Evolutionary conservation across 1,140 invertebrate genomes (phyloP).

Genomic region (Sycobia sp.): DNA sequence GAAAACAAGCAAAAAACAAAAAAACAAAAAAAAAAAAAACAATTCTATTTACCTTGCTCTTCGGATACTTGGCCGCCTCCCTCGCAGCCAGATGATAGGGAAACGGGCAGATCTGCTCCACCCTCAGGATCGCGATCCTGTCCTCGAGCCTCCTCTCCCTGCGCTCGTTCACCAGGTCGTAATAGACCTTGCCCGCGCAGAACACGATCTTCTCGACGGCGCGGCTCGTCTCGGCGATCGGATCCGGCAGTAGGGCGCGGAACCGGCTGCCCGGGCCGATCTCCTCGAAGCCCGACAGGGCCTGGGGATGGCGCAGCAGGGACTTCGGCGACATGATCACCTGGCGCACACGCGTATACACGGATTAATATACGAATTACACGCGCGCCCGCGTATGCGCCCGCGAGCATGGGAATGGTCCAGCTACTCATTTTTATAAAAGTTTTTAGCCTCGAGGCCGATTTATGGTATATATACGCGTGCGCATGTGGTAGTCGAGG

Average conservation of each 20-base stretch:
- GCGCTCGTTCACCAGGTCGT: constrained; percentile 75
- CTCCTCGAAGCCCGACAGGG: constrained; percentile 73
- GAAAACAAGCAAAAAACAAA: no score
- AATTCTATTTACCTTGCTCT: constrained; percentile 60
- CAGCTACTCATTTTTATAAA: not conserved
- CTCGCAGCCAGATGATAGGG: constrained; percentile 78
- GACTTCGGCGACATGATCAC: constrained; percentile 80
- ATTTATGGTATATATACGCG: no score
- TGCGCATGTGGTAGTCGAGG: no score
- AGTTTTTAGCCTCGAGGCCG: no score
- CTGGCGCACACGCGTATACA: constrained; percentile 32
- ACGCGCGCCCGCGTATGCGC: no score
- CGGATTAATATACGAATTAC: not conserved
- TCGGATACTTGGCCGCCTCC: constrained; percentile 75
- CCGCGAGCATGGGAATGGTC: no score
- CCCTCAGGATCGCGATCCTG: constrained; percentile 75
- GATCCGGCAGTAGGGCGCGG: constrained; percentile 66
- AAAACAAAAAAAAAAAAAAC: no score
- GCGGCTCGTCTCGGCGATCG: constrained; percentile 64
- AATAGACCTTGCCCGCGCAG: constrained; percentile 85
- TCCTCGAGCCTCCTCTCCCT: constrained; percentile 70
- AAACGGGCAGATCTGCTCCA: constrained; percentile 87
- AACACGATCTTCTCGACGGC: constrained; percentile 76
- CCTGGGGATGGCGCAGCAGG: constrained; percentile 73
- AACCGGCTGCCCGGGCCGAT: constrained; percentile 62